Evolutionary conservation across 64 coral and sea anemone genomes (phyloP).

Genomic region (Dendronephthya gigantea): DNA sequence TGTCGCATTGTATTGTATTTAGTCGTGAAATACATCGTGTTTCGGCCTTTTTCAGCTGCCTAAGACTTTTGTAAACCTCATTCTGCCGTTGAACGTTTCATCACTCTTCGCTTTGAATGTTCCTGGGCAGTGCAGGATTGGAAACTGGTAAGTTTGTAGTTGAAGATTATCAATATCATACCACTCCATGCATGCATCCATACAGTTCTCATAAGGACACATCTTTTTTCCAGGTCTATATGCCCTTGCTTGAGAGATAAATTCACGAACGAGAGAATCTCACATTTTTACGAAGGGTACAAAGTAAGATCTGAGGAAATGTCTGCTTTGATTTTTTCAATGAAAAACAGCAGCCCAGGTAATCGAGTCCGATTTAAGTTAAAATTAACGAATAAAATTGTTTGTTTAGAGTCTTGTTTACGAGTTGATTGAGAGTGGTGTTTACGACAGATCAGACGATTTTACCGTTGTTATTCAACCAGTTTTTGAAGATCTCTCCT

Average conservation of each 20-base stretch:
- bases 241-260: slow-evolving; percentile 47
- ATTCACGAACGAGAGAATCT: slow-evolving; percentile 9
- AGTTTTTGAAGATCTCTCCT: slow-evolving; percentile 39
- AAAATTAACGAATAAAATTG: too few relatives aligned
- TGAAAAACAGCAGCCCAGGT: too few relatives aligned
- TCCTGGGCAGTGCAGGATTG: slow-evolving; percentile 25
- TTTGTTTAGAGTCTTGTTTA: slow-evolving; percentile 37
- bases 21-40: not conserved
- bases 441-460: slow-evolving; percentile 51
- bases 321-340: too few relatives aligned
- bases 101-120: slow-evolving; percentile 30
- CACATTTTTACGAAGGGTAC: slow-evolving; percentile 43
- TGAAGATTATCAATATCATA: not conserved
- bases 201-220: not conserved
- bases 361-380: too few relatives aligned
- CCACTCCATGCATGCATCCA: too few relatives aligned
- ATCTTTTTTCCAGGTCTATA: slow-evolving; percentile 41
- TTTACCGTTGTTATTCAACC: slow-evolving; percentile 88
- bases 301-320: slow-evolving; percentile 27
- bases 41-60: slow-evolving; percentile 37
- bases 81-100: slow-evolving; percentile 72
- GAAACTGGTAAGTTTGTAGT: slow-evolving; percentile 46
- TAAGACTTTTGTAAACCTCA: slow-evolving; percentile 66
- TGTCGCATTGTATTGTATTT: not conserved
- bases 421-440: slow-evolving; percentile 72